phyloP scores from a whole-genome alignment of 2,888 invertebrate species.

The Tenthredo mesomela region DNA sequence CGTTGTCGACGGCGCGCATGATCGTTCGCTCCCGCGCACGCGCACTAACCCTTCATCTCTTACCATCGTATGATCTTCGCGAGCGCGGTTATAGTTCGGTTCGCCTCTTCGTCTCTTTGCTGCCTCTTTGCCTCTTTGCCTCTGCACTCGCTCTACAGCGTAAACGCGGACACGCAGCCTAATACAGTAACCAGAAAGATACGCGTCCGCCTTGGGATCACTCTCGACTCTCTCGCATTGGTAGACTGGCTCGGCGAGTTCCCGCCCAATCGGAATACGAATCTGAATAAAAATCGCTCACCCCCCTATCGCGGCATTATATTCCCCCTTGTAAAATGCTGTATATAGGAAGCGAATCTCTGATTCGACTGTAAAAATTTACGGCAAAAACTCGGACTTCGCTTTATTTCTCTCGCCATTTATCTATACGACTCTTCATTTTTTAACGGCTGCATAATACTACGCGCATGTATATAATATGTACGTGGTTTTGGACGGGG shows the following conservation, averaged over 20 bases:
- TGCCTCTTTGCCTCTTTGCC: not conserved
- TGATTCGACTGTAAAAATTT: no score
- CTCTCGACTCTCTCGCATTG: constrained; percentile 35
- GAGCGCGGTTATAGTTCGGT: not conserved
- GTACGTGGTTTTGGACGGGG: not conserved
- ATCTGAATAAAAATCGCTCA: constrained; percentile 49
- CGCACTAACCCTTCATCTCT: not conserved
- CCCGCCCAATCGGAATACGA: constrained; percentile 48
- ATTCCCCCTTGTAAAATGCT: not conserved
- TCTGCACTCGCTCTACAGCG: not conserved
- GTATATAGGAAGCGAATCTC: not conserved
- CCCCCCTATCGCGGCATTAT: not conserved
- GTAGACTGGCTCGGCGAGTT: constrained; percentile 10
- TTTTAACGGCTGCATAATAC: not conserved
- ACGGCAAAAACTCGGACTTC: not conserved
- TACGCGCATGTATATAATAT: not conserved
- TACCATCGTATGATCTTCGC: not conserved
- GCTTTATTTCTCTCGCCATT: not conserved
- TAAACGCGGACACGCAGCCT: not conserved
- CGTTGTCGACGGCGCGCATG: not conserved
- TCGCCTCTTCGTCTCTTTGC: not conserved
- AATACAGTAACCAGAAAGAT: constrained; percentile 20
- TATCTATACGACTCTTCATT: not conserved
- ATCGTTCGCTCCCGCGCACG: not conserved
- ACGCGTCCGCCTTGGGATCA: not conserved